Percentiles rank a stretch among this genome's conserved stretches.
Conservation (phyloP, 2,113 vertebrate species). For the Cairina moschata region DNA sequence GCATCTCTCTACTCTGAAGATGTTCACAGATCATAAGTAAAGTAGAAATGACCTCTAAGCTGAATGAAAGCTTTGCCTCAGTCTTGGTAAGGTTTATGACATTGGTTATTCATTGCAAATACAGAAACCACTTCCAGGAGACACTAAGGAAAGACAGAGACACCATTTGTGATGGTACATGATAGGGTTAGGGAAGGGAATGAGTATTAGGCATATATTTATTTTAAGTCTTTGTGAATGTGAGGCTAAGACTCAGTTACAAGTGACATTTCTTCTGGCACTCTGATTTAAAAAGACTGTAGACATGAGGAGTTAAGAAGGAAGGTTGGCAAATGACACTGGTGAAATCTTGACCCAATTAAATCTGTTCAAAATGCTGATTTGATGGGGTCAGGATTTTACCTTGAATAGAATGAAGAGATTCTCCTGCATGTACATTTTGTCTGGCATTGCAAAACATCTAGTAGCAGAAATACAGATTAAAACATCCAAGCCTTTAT, state of each 20-base stretch:
- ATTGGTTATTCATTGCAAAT: neutral
- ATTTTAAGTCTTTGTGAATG: neutral
- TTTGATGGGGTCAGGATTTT: neutral
- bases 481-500: constrained; percentile 15
- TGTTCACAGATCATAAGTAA: neutral
- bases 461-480: neutral
- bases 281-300: neutral
- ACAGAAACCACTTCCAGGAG: neutral
- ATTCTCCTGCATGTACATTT: neutral
- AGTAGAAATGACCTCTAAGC: neutral
- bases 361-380: neutral
- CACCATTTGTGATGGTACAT: neutral
- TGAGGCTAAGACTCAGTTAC: neutral
- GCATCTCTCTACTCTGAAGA: neutral
- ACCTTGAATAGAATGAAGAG: neutral
- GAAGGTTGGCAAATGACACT: neutral
- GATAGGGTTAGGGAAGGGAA: neutral
- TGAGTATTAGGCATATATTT: neutral
- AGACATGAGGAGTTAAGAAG: neutral
- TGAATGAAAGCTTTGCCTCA: neutral
- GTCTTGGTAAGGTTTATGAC: neutral
- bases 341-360: neutral
- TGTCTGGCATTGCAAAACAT: neutral
- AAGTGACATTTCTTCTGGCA: neutral
- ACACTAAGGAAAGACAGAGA: neutral